A percentile compares a stretch with the other conserved stretches of the same genome.
Conservation (phyloP, 2,888 invertebrate species). For the Eupelmus urozonus region DNA sequence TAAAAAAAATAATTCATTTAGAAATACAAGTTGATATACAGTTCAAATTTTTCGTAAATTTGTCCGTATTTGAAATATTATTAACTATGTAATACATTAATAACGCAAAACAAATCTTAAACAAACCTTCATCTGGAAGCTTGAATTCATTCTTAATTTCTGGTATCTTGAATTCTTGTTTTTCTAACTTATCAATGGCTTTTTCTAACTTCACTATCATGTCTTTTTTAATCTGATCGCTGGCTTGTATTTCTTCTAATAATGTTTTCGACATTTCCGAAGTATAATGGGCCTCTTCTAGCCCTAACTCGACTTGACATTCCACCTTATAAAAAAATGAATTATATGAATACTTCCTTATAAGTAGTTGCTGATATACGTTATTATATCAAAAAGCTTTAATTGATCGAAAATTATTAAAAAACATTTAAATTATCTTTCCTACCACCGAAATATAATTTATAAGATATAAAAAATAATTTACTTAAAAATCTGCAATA, state of each 20-base stretch:
- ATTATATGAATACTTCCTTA: too few relatives aligned
- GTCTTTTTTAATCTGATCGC: conserved; percentile 30
- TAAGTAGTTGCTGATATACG: too few relatives aligned
- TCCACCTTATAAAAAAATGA: conserved; percentile 39
- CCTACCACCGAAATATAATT: too few relatives aligned
- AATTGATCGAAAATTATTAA: too few relatives aligned
- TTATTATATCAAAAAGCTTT: not conserved
- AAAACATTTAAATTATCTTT: too few relatives aligned
- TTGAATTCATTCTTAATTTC: not conserved
- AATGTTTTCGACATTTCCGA: conserved; percentile 29
- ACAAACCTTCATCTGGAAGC: conserved; percentile 12
- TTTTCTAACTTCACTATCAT: conserved; percentile 40
- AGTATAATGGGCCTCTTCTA: conserved; percentile 29
- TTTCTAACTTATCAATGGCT: conserved; percentile 45
- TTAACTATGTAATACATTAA: too few relatives aligned
- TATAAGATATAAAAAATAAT: too few relatives aligned
- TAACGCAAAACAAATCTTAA: not conserved
- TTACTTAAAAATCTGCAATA: not conserved
- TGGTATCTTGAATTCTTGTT: not conserved
- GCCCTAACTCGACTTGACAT: conserved; percentile 47
- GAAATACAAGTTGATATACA: too few relatives aligned
- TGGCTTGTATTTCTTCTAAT: conserved; percentile 11
- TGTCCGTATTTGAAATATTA: too few relatives aligned
- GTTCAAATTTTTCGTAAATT: too few relatives aligned
- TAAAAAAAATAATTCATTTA: too few relatives aligned